Base-by-base conservation (phyloP, 2,888 invertebrate species). In the Drosophila aldrichi region DNA sequence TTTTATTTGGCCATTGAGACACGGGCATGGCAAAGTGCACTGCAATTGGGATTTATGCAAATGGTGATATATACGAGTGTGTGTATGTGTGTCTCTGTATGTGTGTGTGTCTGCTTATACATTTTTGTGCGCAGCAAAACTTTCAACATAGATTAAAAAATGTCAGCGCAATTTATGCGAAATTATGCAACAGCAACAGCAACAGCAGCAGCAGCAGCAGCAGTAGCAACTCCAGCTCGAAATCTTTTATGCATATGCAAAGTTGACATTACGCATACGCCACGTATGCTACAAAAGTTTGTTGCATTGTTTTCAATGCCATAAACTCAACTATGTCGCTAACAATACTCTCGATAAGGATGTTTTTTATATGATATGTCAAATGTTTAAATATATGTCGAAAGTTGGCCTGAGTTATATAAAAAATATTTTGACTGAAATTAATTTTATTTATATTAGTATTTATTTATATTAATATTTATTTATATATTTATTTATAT, bases 1-100 rank as follows among this genome's bases (percentile, higher is more conserved):
- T 85, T 88, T 85, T 85, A 85, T 85, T 85, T 85, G 88, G 88
- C 84, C 84, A 85, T 85, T 88, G 84, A 85, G 84, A 88, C 84
- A 79, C 67, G 63, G 85, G 61, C 57, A 74, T 70, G 83, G 82
- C 77, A 81, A 81, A 85, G 86, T 85, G 88, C 88, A 85, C 81
- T 82, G 88, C 88, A 88, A 85, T 88, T 85, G 84, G 84, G 84
- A 88, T 82, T 88, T 85, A 88, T 85, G 88, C 79, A 85, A 85
- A 88, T 88, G 82, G 62, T 82, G 74, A 74, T 82, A 88, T 79
- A 84, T 71, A 70, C 71, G 61, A 59, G 43, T 46, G 56, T 67
- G 29, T 60, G 22, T 57, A 5, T 54, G 22, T 54, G 20, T 34
- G 6, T 51, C 25, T 61, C 10, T 51, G 38, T 32, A 2, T 40